phyloP scores from a whole-genome alignment of 2,888 invertebrate genomes.

The Nebria brevicollis region DNA sequence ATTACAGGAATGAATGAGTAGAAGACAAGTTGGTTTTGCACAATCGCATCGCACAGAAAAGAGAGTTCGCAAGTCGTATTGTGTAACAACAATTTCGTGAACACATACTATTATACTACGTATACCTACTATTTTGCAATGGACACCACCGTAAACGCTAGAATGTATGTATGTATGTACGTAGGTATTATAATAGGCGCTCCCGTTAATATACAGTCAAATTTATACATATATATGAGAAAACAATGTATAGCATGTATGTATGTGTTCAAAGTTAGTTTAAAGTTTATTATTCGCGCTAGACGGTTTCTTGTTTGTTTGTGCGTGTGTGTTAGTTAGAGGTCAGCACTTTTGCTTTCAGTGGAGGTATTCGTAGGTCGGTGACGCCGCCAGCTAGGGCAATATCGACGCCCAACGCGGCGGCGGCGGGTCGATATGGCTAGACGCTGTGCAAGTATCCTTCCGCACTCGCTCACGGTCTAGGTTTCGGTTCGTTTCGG shows the following conservation, averaged over 20 bases:
- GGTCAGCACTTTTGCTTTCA: conserved; percentile 10
- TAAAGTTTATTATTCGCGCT: background rate
- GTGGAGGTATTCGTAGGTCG: background rate
- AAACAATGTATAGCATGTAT: background rate
- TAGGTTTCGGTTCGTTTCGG: background rate
- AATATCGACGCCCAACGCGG: background rate
- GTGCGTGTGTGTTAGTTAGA: background rate
- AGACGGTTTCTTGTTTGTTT: background rate
- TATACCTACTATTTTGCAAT: conserved; percentile 28
- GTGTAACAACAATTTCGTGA: conserved; percentile 35
- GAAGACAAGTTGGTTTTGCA: conserved; percentile 29
- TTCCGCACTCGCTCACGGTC: conserved; percentile 16
- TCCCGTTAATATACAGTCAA: no score
- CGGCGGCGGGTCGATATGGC: conserved; percentile 24
- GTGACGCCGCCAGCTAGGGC: background rate
- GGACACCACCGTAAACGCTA: background rate
- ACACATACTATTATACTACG: background rate
- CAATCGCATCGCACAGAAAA: conserved; percentile 11
- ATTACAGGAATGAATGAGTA: conserved; percentile 42
- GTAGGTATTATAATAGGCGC: no score
- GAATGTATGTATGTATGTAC: background rate
- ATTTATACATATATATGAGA: no score
- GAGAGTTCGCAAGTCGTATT: conserved; percentile 13
- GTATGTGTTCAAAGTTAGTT: background rate
- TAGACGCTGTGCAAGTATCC: conserved; percentile 34